Base-by-base conservation (phyloP, 2,113 vertebrate genomes). In the Eublepharis macularius region DNA sequence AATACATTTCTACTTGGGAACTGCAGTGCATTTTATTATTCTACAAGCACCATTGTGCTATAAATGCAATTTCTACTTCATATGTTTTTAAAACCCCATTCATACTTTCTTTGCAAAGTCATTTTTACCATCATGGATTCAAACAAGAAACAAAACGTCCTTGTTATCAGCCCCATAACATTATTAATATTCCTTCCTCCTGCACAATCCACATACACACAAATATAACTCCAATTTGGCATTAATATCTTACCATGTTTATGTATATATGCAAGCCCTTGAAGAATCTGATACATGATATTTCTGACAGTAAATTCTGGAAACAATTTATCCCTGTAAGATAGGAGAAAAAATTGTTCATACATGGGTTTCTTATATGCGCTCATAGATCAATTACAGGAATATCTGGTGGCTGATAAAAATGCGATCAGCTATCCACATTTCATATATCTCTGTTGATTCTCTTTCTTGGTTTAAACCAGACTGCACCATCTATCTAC, bases 251-350 rank as follows among this genome's bases (percentile, higher is more conserved):
- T 95, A 97, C 97, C 97, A 1, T 97, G 96, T 81, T 97, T 97
- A 93, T 97, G 97, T 88, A 97, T 96, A 94, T 96, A 97, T 19
- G 97, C 96, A 87, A 97, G 96, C 60, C 97, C 97, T 94, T 97
- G 97, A 43, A 97, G 88, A 90, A 97, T 97, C 93, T 97, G 97
- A 93, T 96, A 97, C 96, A 97, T 97, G 87, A 97, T 97, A 91
- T 97, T 97, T 85, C 97, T 95, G 87, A 97, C 94, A 54, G 95
- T 95, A 79, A 96, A 96, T 77, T 97, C 97, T n/a, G 97, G 97
- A 94, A 97, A 97, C 75, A 97, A 87, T 81, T 96, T 97, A 91
- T 95, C 97, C 93, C 97, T 97, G 87, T 81, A 85, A 60, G 69
- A 39, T 66, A 92, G 74, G 41, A 92, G 77, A 81, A 24, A 88